Percentiles rank a stretch among this genome's conserved stretches.
phyloP scores from a whole-genome alignment of 2,797 vertebrate species.

The Basileuterus tristriatus region DNA sequence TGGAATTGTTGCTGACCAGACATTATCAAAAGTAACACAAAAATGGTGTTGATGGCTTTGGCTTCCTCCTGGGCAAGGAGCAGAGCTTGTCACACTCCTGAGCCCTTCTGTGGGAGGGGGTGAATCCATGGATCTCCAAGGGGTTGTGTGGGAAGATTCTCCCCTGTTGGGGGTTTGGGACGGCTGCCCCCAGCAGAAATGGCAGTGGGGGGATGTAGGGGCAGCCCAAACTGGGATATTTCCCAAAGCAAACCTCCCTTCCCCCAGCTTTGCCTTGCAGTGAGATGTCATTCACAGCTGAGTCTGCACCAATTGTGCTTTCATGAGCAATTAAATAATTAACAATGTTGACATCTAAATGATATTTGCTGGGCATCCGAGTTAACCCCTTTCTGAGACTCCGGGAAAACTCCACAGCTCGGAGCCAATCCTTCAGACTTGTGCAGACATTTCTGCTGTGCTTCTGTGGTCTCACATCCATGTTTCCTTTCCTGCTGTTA shows the following conservation, averaged over 20 bases:
- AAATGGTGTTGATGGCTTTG: background rate
- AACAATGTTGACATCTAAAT: slow-evolving; percentile 58
- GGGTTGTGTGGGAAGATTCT: background rate
- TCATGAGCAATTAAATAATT: slow-evolving; percentile 64
- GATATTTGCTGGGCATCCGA: slow-evolving; percentile 19
- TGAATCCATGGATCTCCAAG: background rate
- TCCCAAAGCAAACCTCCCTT: background rate
- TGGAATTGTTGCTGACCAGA: background rate
- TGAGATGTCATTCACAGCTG: background rate
- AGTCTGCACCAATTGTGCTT: slow-evolving; percentile 19
- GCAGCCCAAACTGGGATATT: fast-evolving
- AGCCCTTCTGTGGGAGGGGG: background rate
- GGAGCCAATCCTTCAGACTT: fast-evolving
- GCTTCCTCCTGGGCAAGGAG: background rate
- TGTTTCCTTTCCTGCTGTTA: background rate
- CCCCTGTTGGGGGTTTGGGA: fast-evolving
- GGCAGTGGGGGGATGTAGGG: fast-evolving
- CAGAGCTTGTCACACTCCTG: background rate
- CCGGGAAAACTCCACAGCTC: background rate
- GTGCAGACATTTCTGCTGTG: background rate
- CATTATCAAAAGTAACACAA: fast-evolving
- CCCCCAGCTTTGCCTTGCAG: background rate
- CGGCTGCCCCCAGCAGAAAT: background rate
- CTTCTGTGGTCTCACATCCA: background rate
- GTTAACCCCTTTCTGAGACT: slow-evolving; percentile 37